These are phyloP conservation scores for Neuroscelio doddi DNA, from an alignment of 2,888 invertebrate species.

Conservation along the genomic window DNA sequence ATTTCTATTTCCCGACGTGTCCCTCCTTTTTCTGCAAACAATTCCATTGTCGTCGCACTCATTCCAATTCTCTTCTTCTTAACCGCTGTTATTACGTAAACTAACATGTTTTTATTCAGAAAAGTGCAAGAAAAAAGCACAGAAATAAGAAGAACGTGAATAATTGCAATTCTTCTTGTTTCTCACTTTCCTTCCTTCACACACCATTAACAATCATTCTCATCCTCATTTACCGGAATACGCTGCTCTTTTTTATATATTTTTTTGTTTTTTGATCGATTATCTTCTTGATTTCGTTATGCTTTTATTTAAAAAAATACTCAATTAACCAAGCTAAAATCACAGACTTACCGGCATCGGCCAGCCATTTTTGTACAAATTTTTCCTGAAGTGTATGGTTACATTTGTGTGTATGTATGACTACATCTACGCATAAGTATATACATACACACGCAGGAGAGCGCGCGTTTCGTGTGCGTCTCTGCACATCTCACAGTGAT, in stretches of 20 bases:
- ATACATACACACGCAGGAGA: constrained; percentile 49
- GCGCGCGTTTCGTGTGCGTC: constrained; percentile 23
- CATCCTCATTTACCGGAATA: not conserved
- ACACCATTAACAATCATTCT: constrained; percentile 13
- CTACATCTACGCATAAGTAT: constrained; percentile 42
- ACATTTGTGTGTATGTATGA: constrained; percentile 57
- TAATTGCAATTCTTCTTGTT: no score
- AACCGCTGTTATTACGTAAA: no score
- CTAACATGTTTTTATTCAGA: no score
- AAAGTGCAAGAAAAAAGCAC: no score
- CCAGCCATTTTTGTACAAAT: constrained; percentile 70
- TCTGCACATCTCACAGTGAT: constrained; percentile 22
- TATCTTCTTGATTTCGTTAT: constrained; percentile 55
- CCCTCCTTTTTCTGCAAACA: no score
- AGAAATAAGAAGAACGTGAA: no score
- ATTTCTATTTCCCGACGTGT: no score
- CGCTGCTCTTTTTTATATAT: constrained; percentile 47
- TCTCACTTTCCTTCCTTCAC: constrained; percentile 18
- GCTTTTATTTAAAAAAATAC: constrained; percentile 71
- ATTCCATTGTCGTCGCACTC: no score
- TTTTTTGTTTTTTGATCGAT: constrained; percentile 58
- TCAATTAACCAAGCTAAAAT: constrained; percentile 73
- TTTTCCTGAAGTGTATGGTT: constrained; percentile 70
- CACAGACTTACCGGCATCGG: constrained; percentile 68
- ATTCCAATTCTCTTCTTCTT: no score